Evolutionary conservation across 2,888 invertebrate genomes (phyloP).

Genomic region (Caenorhabditis wallacei): DNA sequence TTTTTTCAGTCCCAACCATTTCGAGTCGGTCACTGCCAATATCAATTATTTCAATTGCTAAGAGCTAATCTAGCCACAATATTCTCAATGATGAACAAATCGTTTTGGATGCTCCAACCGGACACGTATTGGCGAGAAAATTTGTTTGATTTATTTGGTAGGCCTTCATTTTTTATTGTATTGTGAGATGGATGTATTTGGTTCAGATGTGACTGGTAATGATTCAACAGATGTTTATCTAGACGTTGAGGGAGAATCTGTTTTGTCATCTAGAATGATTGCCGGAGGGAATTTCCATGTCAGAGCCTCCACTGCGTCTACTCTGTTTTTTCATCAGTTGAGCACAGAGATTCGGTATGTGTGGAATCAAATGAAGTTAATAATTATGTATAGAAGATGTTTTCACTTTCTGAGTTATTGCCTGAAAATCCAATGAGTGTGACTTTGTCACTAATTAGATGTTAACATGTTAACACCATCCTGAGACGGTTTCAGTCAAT

Average conservation of each 20-base stretch:
- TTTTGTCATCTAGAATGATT: conserved; percentile 77
- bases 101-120: conserved; percentile 79
- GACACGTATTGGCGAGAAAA: conserved; percentile 81
- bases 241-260: conserved; percentile 77
- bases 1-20: conserved; percentile 73
- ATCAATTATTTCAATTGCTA: conserved; percentile 81
- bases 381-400: too few species aligned
- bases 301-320: conserved; percentile 66
- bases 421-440: too few species aligned
- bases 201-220: conserved; percentile 58
- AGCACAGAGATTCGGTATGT: conserved; percentile 63
- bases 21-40: conserved; percentile 77
- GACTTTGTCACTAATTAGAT: not conserved
- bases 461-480: not conserved
- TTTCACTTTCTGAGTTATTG: too few species aligned
- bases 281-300: conserved; percentile 81
- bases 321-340: conserved; percentile 74
- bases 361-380: too few species aligned
- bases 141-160: conserved; percentile 77
- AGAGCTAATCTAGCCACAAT: conserved; percentile 77
- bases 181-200: not conserved
- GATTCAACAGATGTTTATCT: conserved; percentile 63
- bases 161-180: not conserved
- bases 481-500: conserved; percentile 5
- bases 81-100: conserved; percentile 69